Evolutionary conservation across 2,888 invertebrate genomes (phyloP).

Genomic region (Noctua janthe): DNA sequence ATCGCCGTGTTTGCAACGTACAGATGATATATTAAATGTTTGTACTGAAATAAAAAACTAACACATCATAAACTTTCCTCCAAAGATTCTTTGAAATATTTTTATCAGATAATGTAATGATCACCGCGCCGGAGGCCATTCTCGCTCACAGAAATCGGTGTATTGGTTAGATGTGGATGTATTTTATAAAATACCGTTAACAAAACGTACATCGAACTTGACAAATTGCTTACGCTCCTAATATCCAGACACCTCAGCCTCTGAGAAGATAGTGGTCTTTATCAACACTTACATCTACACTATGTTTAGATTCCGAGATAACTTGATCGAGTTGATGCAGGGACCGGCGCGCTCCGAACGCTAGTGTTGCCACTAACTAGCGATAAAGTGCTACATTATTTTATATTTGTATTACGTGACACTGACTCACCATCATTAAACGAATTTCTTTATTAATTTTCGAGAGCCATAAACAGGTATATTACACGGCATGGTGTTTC

Average conservation of each 20-base stretch:
- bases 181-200: conserved; percentile 81
- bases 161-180: conserved; percentile 65
- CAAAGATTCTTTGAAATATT: conserved; percentile 47
- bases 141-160: conserved; percentile 71
- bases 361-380: conserved; percentile 76
- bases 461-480: conserved; percentile 66
- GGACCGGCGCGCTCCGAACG: conserved; percentile 64
- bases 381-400: conserved; percentile 67
- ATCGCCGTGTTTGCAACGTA: not conserved
- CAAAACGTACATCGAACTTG: conserved; percentile 86
- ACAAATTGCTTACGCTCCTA: conserved; percentile 90
- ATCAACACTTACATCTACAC: conserved; percentile 84
- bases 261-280: conserved; percentile 81
- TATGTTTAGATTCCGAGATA: conserved; percentile 86
- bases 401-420: conserved; percentile 60
- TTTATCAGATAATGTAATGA: conserved; percentile 69
- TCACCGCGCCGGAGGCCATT: conserved; percentile 67
- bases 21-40: conserved; percentile 6
- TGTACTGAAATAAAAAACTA: conserved; percentile 38
- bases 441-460: conserved; percentile 70
- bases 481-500: conserved; percentile 70
- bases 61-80: conserved; percentile 34
- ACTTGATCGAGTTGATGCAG: conserved; percentile 84
- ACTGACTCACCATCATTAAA: conserved; percentile 53
- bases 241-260: conserved; percentile 87